A percentile compares a stretch with the other conserved stretches of the same genome.
Conservation (phyloP, 2,888 invertebrate genomes). For the Caenorhabditis drosophilae region DNA sequence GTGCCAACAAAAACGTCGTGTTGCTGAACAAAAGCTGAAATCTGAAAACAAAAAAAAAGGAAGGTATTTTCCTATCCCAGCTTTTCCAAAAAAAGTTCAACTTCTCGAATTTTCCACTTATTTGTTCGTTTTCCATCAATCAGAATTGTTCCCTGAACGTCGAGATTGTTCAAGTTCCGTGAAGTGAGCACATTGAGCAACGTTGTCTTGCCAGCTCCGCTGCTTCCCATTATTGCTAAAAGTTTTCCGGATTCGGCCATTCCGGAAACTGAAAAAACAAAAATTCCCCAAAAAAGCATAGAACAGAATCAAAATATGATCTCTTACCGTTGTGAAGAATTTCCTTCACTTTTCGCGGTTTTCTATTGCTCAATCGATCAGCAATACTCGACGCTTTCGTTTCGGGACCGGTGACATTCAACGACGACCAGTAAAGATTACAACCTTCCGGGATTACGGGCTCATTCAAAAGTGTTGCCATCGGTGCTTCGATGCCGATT, state of each 20-base stretch:
- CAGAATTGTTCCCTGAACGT: conserved; percentile 46
- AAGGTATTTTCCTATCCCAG: neutral
- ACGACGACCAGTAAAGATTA: conserved; percentile 43
- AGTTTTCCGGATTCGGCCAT: conserved; percentile 52
- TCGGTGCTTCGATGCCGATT: too few relatives aligned
- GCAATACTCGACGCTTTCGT: conserved; percentile 14
- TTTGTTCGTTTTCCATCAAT: conserved; percentile 50
- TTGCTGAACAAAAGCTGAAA: conserved; percentile 89
- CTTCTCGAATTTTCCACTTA: conserved; percentile 54
- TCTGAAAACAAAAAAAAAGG: conserved; percentile 55
- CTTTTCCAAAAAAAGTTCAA: conserved; percentile 1
- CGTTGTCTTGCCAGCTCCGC: conserved; percentile 84
- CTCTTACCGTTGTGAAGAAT: conserved; percentile 42
- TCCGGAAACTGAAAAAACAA: conserved; percentile 41
- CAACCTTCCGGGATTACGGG: conserved; percentile 24
- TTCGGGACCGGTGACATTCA: conserved; percentile 43
- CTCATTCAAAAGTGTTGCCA: too few relatives aligned
- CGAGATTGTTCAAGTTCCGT: conserved; percentile 71
- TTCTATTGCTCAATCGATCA: conserved; percentile 9
- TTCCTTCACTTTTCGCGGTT: conserved; percentile 36
- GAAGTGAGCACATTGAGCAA: conserved; percentile 85
- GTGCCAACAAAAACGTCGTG: conserved; percentile 86
- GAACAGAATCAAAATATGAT: neutral
- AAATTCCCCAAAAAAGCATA: neutral
- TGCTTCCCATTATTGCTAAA: conserved; percentile 55